Conservation (phyloP, 2,113 vertebrate species). For the Anolis sagrei region DNA sequence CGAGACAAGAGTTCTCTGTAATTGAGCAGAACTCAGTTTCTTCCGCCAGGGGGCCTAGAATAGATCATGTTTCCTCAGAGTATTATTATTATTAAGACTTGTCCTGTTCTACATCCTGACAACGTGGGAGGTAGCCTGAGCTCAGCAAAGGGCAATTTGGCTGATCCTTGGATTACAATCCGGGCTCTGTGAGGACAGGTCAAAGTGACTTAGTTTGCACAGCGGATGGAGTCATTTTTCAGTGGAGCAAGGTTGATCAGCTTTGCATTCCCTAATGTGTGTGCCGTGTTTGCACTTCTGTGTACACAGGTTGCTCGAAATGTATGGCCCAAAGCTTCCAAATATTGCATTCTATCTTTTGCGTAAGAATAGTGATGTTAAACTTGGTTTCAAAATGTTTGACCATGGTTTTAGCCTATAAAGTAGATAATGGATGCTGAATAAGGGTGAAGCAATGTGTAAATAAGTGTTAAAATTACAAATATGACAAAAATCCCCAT, state of each 20-base stretch:
- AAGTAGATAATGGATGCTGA: neutral
- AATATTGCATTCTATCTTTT: neutral
- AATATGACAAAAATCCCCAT: neutral
- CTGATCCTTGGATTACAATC: slow-evolving; percentile 31
- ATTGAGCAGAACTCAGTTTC: neutral
- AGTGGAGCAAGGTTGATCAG: neutral
- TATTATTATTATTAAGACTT: slow-evolving; percentile 10
- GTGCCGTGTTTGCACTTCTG: neutral
- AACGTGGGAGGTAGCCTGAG: neutral
- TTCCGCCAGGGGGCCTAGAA: neutral
- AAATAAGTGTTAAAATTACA: neutral
- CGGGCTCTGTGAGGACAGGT: slow-evolving; percentile 14
- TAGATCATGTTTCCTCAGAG: neutral
- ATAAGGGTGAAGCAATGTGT: neutral
- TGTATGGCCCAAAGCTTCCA: neutral
- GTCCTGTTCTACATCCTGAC: slow-evolving; percentile 16
- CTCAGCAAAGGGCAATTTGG: neutral
- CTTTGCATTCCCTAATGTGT: neutral
- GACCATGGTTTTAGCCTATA: too few relatives aligned
- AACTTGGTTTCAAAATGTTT: neutral
- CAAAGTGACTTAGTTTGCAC: slow-evolving; percentile 42
- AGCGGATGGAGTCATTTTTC: slow-evolving; percentile 27
- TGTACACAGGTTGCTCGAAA: neutral
- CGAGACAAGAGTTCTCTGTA: neutral
- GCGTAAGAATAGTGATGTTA: neutral